Conservation (phyloP, 2,888 invertebrate species). For the Cataglyphis albicans region DNA sequence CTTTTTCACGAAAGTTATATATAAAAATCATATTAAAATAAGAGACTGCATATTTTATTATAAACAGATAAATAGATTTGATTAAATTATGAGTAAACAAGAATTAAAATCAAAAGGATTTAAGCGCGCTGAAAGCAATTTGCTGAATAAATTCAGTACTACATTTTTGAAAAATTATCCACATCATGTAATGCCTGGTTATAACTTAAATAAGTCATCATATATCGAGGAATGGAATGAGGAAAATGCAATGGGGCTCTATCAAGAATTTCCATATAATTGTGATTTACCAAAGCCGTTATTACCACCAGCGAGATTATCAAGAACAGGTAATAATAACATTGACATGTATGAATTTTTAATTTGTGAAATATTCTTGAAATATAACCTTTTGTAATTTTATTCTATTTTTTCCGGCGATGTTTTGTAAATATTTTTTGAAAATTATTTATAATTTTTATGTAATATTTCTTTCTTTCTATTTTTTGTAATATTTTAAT, state of each 20-base stretch:
- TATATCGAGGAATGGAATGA: slow-evolving; percentile 70
- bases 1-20: background rate
- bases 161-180: slow-evolving; percentile 71
- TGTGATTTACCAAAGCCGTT: slow-evolving; percentile 83
- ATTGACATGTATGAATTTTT: background rate
- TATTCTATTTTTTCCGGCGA: background rate
- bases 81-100: slow-evolving; percentile 23
- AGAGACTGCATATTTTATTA: background rate
- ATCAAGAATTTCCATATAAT: slow-evolving; percentile 79
- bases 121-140: slow-evolving; percentile 72
- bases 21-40: background rate
- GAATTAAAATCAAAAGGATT: slow-evolving; percentile 64
- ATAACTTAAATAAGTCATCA: slow-evolving; percentile 73
- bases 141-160: slow-evolving; percentile 73
- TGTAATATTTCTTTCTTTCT: background rate
- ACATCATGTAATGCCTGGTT: slow-evolving; percentile 78
- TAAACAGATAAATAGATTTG: background rate
- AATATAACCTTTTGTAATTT: slow-evolving; percentile 11
- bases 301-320: slow-evolving; percentile 80
- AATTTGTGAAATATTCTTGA: background rate
- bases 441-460: background rate
- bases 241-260: slow-evolving; percentile 71
- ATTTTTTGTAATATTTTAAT: background rate
- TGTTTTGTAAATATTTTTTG: background rate
- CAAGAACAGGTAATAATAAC: slow-evolving; percentile 73